Evolutionary conservation across 1,140 invertebrate genomes (phyloP).

Genomic region (Pissodes strobi): DNA sequence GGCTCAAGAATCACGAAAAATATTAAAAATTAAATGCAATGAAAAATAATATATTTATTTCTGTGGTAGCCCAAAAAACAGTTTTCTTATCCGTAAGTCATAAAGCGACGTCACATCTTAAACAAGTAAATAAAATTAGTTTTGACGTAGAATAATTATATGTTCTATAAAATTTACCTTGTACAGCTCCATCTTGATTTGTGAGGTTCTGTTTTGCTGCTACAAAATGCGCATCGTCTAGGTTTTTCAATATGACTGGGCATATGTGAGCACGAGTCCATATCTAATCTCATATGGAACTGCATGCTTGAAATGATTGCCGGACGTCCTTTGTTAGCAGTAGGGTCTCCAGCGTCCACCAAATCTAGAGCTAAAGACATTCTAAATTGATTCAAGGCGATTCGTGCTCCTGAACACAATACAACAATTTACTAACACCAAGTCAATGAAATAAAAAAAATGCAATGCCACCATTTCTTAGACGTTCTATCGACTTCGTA

Average conservation of each 20-base stretch:
- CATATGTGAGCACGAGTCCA: too few species aligned
- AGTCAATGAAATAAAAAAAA: neutral
- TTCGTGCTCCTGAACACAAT: neutral
- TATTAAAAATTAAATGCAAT: neutral
- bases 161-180: neutral
- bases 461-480: neutral
- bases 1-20: too few species aligned
- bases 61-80: neutral
- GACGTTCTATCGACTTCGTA: constrained; percentile 49
- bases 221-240: neutral
- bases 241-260: neutral
- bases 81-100: neutral
- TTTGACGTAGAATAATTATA: neutral
- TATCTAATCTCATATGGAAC: too few species aligned
- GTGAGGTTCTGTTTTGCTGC: neutral
- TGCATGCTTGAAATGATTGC: too few species aligned
- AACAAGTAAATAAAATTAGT: neutral
- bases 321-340: neutral
- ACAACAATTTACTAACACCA: too few species aligned
- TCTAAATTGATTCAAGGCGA: neutral
- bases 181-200: neutral
- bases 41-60: neutral
- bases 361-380: neutral
- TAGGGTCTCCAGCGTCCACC: neutral
- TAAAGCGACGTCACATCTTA: neutral